Evolutionary conservation across 2,888 invertebrate genomes (phyloP).

Genomic region (Meteorus colon): DNA sequence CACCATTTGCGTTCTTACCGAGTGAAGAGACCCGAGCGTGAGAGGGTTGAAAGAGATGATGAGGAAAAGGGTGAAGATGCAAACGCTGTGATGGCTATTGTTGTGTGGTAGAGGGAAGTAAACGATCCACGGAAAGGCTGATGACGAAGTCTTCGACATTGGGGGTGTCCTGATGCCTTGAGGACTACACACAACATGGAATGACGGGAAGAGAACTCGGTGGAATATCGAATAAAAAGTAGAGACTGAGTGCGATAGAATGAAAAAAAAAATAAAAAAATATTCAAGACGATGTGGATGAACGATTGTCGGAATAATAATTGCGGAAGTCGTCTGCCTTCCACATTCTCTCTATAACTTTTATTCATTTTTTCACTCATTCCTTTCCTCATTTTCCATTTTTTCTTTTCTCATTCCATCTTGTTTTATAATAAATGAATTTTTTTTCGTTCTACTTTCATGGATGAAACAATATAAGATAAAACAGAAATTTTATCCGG

Average conservation of each 20-base stretch:
- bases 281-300: slow-evolving; percentile 25
- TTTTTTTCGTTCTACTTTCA: neutral
- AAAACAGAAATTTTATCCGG: neutral
- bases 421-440: neutral
- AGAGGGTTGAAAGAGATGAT: slow-evolving; percentile 8
- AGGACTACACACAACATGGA: slow-evolving; percentile 6
- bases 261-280: slow-evolving; percentile 7
- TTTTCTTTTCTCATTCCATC: neutral
- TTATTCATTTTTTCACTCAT: slow-evolving; percentile 3
- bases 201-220: neutral
- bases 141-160: slow-evolving; percentile 10
- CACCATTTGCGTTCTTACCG: slow-evolving; percentile 19
- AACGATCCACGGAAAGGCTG: slow-evolving; percentile 23
- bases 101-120: slow-evolving; percentile 29
- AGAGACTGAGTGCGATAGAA: neutral
- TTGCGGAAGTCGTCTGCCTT: slow-evolving; percentile 42
- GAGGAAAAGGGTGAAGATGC: slow-evolving; percentile 41
- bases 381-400: slow-evolving; percentile 6
- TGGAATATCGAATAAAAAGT: neutral
- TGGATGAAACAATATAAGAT: slow-evolving; percentile 4
- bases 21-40: slow-evolving; percentile 16
- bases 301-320: slow-evolving; percentile 39
- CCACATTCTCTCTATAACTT: slow-evolving; percentile 11
- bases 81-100: slow-evolving; percentile 45
- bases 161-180: slow-evolving; percentile 8